Base-by-base conservation (phyloP, 2,888 invertebrate species). In the Nesidiocoris tenuis region DNA sequence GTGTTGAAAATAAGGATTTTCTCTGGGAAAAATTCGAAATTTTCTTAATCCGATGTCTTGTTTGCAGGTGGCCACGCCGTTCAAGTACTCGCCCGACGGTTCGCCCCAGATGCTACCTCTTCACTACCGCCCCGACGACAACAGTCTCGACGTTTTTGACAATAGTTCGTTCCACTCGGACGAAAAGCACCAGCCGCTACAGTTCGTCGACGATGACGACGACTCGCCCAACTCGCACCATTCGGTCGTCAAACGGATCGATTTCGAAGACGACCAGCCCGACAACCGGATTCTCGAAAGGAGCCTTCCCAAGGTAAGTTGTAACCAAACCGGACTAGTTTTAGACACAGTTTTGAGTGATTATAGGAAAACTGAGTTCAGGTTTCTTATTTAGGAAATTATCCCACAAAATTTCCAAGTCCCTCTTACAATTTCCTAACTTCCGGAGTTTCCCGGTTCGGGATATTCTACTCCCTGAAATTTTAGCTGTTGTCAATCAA, bases 191-290 rank as follows among this genome's bases (percentile, higher is more conserved):
- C 61, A 61, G 21, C 23, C 23, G 7, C 39, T 39, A 12, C 39
- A 39, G 39, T 39, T 39, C 39, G 12, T 39, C 39, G 39, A 39
- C 12, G n/a, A 19, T 19, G 65, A 74, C 23, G 56, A 25, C 16
- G 67, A 57, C 21, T 75, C 75, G 0, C 75, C 75, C 18, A 61
- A 59, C 21, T 61, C 67, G 1, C 61, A 59, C 17, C 55, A 21
- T 19, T 61, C 84, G 80, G 85, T 84, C 80, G 85, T 85, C 82
- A 86, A 86, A 82, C 84, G 85, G 81, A 86, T 86, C 82, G 84
- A 84, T 80, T 86, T 86, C 82, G 82, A 81, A 12, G 24, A 65
- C 9, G 74, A 74, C 18, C 21, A 17, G 5, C 39, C 3, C 12
- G 39, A 39, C 39, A 39, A 39, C 39, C 39, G 39, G n/a, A 22